Conservation (phyloP, 1,140 invertebrate genomes). For the Carposina sasakii region DNA sequence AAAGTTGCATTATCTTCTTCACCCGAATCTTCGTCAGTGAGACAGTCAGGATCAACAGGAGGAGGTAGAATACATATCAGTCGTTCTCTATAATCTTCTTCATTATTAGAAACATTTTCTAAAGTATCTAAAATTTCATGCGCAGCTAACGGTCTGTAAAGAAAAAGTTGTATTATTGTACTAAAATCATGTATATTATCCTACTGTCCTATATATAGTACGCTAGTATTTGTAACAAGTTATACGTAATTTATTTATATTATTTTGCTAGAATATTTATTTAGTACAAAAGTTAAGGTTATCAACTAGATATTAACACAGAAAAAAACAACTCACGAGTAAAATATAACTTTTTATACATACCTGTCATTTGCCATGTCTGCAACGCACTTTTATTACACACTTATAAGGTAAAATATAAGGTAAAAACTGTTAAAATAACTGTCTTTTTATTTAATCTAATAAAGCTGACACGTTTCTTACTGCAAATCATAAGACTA, state of each 20-base stretch:
- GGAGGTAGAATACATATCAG: conserved; percentile 39
- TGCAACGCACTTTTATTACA: too few species aligned
- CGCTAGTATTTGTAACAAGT: conserved; percentile 43
- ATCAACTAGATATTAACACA: conserved; percentile 9
- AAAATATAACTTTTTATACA: too few species aligned
- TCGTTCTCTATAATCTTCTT: conserved; percentile 35
- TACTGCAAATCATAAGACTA: conserved; percentile 34
- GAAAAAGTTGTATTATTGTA: conserved; percentile 43
- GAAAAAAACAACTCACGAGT: conserved; percentile 21
- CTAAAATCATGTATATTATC: conserved; percentile 45
- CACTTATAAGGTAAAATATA: conserved; percentile 34
- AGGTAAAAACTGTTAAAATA: conserved; percentile 18
- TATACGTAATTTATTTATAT: conserved; percentile 33
- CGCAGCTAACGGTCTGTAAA: conserved; percentile 42
- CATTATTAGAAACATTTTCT: conserved; percentile 40
- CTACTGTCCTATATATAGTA: conserved; percentile 45
- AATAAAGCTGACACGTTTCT: conserved; percentile 37
- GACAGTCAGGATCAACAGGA: conserved; percentile 38
- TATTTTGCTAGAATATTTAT: conserved; percentile 11
- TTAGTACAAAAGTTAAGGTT: conserved; percentile 11
- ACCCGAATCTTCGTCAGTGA: conserved; percentile 39
- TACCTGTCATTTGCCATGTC: too few species aligned
- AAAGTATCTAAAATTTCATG: conserved; percentile 46
- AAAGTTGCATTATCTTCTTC: conserved; percentile 39
- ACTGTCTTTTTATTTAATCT: conserved; percentile 34